phyloP scores from a whole-genome alignment of 2,113 vertebrate species.

The rabbit (Oryctolagus cuniculus) region DNA sequence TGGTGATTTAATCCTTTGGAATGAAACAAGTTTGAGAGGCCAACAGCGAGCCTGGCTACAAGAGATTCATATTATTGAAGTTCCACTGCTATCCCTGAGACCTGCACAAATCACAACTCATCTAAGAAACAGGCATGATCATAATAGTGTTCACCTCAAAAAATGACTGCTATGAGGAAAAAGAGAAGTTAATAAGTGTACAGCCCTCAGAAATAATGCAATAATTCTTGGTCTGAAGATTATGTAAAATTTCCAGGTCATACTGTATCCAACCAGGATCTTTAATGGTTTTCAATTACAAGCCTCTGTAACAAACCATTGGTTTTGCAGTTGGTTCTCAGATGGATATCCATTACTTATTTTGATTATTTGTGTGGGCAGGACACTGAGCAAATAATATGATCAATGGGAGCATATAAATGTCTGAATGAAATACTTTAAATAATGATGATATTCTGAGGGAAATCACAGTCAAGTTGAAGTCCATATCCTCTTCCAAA shows the following conservation, averaged over 20 bases:
- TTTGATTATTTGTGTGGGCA: background rate
- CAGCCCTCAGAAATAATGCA: background rate
- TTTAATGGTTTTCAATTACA: background rate
- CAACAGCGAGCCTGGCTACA: background rate
- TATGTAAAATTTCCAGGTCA: background rate
- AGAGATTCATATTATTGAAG: background rate
- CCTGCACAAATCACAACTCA: background rate
- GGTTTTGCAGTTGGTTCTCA: conserved; percentile 38
- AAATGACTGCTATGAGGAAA: background rate
- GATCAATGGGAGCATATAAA: background rate
- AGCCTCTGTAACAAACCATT: background rate
- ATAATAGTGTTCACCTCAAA: background rate
- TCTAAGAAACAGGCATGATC: background rate
- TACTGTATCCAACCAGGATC: background rate
- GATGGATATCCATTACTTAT: background rate
- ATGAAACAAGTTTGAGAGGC: background rate
- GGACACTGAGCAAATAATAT: background rate
- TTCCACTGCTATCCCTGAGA: background rate
- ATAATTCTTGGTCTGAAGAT: background rate
- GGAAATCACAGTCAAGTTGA: background rate
- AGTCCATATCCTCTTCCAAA: background rate
- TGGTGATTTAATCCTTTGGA: background rate
- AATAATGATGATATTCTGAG: background rate
- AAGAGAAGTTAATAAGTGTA: background rate
- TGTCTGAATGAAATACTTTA: background rate